phyloP scores from a whole-genome alignment of 2,113 vertebrate species.

The Hippocampus mohnikei region DNA sequence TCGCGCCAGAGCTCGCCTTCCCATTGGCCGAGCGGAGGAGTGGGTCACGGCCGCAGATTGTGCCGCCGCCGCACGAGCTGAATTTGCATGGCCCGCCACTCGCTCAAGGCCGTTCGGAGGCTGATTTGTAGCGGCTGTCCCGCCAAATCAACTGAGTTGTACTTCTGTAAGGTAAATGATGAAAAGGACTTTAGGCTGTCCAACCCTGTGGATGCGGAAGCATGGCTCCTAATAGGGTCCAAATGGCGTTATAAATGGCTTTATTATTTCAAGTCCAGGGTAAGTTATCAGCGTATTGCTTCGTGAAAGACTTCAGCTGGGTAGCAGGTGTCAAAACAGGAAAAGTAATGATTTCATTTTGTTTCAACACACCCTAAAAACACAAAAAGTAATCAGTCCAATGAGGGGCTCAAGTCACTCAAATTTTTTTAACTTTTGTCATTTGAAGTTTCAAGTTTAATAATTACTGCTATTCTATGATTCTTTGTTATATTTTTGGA shows the following conservation, averaged over 20 bases:
- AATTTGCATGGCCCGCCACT: conserved; percentile 42
- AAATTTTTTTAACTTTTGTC: too few species aligned
- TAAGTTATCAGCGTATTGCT: background rate
- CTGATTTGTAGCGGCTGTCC: conserved; percentile 41
- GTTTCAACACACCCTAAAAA: background rate
- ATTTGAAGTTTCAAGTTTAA: background rate
- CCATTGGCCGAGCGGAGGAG: conserved; percentile 62
- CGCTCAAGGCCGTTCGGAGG: conserved; percentile 46
- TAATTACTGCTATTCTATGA: background rate
- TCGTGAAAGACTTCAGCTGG: background rate
- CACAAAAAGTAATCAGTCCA: background rate
- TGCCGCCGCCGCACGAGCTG: conserved; percentile 27
- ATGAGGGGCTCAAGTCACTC: too few species aligned
- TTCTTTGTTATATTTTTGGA: too few species aligned
- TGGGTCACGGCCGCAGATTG: conserved; percentile 67
- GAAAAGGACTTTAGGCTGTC: background rate
- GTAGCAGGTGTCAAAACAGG: background rate
- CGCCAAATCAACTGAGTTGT: conserved; percentile 52
- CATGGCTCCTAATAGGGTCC: background rate
- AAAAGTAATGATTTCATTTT: background rate
- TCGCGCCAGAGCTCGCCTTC: conserved; percentile 48
- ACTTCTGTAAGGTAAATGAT: conserved; percentile 26
- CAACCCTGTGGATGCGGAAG: background rate
- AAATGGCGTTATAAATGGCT: background rate
- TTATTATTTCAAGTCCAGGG: background rate